These are phyloP conservation scores for Prionace glauca DNA, from an alignment of 2,797 vertebrate species.

Conservation along the genomic window DNA sequence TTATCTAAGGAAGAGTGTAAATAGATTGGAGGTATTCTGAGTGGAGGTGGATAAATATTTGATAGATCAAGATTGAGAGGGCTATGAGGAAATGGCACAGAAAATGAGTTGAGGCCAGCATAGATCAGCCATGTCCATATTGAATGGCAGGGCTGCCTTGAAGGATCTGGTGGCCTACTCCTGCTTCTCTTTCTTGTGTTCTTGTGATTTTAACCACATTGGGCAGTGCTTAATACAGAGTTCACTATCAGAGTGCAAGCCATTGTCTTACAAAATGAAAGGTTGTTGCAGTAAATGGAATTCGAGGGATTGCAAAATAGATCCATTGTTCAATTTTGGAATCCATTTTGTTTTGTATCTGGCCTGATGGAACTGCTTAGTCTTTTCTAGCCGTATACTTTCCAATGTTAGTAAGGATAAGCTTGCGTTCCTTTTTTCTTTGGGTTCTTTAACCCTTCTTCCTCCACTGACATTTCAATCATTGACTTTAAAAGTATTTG, in stretches of 20 bases:
- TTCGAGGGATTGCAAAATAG: neutral
- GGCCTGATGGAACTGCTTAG: neutral
- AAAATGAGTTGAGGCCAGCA: no score
- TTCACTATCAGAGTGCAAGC: neutral
- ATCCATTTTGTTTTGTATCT: neutral
- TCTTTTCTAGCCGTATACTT: neutral
- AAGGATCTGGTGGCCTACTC: no score
- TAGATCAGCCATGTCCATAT: no score
- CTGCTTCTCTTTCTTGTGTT: no score
- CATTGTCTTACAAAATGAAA: neutral
- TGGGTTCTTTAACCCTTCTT: neutral
- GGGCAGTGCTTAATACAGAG: neutral
- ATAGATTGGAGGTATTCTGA: no score
- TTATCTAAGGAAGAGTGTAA: no score
- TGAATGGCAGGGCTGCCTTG: no score
- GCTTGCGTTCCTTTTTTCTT: neutral
- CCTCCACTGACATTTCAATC: neutral
- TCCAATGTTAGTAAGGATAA: neutral
- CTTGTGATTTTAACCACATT: no score
- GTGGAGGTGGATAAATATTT: no score
- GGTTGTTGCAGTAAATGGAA: neutral
- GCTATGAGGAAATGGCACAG: no score
- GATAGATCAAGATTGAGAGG: no score
- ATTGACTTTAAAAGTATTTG: neutral
- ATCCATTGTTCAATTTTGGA: neutral